phyloP scores from a whole-genome alignment of 2,797 vertebrate genomes.

The Anas acuta region DNA sequence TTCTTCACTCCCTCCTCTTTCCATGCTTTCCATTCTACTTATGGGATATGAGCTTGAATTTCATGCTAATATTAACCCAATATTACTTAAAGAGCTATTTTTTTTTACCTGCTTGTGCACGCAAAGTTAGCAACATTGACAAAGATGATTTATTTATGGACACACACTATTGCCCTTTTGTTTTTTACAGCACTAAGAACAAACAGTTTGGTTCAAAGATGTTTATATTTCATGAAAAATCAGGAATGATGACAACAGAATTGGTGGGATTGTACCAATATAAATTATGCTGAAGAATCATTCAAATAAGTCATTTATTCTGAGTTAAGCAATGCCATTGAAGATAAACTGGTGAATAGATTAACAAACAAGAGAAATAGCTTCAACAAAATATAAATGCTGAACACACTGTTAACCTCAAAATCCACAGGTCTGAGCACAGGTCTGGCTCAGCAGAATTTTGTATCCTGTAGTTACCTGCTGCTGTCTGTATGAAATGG shows the following conservation, averaged over 20 bases:
- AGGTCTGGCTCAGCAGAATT: not conserved
- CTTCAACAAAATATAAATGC: not conserved
- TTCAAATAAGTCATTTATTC: not conserved
- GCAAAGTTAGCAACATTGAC: not conserved
- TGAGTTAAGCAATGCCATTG: not conserved
- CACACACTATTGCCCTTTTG: not conserved
- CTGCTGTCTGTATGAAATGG: not conserved
- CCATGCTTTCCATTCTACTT: not conserved
- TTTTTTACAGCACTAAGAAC: not conserved
- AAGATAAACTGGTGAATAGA: not conserved
- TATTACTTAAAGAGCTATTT: not conserved
- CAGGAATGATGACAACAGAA: not conserved
- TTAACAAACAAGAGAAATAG: not conserved
- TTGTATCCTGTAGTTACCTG: not conserved
- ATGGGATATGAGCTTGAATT: not conserved
- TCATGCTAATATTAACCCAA: not conserved
- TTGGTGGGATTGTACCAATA: not conserved
- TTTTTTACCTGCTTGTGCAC: not conserved
- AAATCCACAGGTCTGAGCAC: not conserved
- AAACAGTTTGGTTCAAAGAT: not conserved
- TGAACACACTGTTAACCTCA: not conserved
- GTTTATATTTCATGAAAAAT: not conserved
- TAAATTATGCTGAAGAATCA: not conserved
- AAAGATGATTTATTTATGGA: not conserved
- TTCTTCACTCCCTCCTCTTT: not conserved